Evolutionary conservation across 92 coral and sea anemone species (phyloP).

Genomic region (Epizoanthus scotinus): DNA sequence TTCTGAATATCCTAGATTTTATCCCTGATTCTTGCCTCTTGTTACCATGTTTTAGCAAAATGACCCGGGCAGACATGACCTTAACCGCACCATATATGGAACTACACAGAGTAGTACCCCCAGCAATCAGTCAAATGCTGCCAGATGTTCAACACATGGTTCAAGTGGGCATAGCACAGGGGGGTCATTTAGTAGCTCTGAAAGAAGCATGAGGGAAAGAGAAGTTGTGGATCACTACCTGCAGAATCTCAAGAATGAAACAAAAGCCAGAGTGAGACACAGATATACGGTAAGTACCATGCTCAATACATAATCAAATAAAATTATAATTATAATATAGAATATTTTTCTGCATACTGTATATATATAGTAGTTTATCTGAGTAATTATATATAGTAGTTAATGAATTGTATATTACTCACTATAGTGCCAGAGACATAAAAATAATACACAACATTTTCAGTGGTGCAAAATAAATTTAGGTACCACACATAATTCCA

Average conservation of each 20-base stretch:
- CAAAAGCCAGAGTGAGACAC: constrained; percentile 27
- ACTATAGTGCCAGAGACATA: too few species aligned
- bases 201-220: constrained; percentile 20
- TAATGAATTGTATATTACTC: too few species aligned
- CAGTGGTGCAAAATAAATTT: too few species aligned
- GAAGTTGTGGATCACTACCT: constrained; percentile 30
- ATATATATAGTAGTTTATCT: too few species aligned
- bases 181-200: neutral
- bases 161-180: neutral
- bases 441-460: too few species aligned
- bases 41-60: neutral
- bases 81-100: neutral
- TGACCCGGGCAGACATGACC: neutral
- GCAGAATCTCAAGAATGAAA: constrained; percentile 23
- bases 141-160: neutral
- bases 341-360: too few species aligned
- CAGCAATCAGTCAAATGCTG: neutral
- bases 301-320: too few species aligned
- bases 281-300: constrained; percentile 19
- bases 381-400: too few species aligned
- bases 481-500: too few species aligned
- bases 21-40: neutral
- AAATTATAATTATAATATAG: too few species aligned
- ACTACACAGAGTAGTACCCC: neutral
- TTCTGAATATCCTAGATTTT: neutral